Percentiles rank a stretch among this genome's conserved stretches.
These are phyloP conservation scores for Drosophila ananassae DNA, from an alignment of 1,140 invertebrate genomes.

Conservation along the genomic window DNA sequence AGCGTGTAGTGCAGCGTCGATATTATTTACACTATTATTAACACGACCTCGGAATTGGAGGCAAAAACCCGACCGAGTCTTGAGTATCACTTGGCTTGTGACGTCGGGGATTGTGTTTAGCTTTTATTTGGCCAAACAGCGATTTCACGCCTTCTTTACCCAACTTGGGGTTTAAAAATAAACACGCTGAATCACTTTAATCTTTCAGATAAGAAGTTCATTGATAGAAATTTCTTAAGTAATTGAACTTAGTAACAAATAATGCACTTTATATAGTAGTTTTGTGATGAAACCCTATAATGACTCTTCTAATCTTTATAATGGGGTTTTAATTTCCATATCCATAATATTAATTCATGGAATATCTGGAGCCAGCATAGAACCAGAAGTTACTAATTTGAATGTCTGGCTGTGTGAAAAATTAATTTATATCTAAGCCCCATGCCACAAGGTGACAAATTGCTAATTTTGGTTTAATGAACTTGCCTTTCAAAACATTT, in stretches of 20 bases:
- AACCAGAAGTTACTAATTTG: slow-evolving; percentile 18
- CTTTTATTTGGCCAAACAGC: slow-evolving; percentile 26
- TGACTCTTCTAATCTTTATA: neutral
- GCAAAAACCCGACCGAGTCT: neutral
- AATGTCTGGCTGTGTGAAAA: slow-evolving; percentile 15
- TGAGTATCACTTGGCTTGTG: slow-evolving; percentile 17
- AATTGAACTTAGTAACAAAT: too few species aligned
- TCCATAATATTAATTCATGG: neutral
- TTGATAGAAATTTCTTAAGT: neutral
- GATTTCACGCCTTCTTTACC: slow-evolving; percentile 44
- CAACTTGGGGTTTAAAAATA: slow-evolving; percentile 2
- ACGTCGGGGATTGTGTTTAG: slow-evolving; percentile 25
- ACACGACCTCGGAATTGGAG: slow-evolving; percentile 28
- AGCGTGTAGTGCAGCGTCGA: slow-evolving; percentile 7
- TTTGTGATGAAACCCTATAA: too few species aligned
- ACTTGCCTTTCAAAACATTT: neutral
- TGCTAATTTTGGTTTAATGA: slow-evolving; percentile 14
- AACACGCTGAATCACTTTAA: slow-evolving; percentile 19
- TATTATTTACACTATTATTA: slow-evolving; percentile 44
- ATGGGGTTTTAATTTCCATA: neutral
- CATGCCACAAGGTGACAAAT: slow-evolving; percentile 4
- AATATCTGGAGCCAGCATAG: slow-evolving; percentile 1
- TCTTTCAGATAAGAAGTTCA: slow-evolving; percentile 1
- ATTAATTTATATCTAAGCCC: slow-evolving; percentile 14
- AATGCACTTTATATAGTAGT: too few species aligned